A percentile compares a stretch with the other conserved stretches of the same genome.
Conservation (phyloP, 2,888 invertebrate species). For the Leptarthrus brevirostris region DNA sequence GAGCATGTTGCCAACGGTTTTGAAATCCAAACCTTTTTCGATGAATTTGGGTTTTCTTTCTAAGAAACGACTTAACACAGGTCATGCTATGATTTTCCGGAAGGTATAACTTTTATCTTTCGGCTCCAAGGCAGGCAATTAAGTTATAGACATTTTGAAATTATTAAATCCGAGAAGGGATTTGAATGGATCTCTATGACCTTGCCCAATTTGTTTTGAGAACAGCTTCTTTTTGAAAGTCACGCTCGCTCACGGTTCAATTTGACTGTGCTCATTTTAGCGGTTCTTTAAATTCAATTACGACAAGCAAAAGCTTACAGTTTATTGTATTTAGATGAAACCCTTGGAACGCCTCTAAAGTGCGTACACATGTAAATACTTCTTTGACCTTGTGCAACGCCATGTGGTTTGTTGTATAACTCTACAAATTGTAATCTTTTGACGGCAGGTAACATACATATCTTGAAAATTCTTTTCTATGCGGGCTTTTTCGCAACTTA, state of each 20-base stretch:
- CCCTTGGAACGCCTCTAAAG: conserved; percentile 24
- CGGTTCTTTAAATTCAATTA: conserved; percentile 27
- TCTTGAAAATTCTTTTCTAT: neutral
- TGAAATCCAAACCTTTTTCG: no score
- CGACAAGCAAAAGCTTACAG: conserved; percentile 6
- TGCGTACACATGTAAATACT: conserved; percentile 26
- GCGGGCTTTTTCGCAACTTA: neutral
- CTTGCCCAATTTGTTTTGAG: neutral
- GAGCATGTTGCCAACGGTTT: no score
- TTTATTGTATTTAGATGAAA: conserved; percentile 37
- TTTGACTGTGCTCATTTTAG: neutral
- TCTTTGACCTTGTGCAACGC: neutral
- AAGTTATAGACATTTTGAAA: no score
- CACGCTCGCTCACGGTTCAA: neutral
- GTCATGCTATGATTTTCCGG: no score
- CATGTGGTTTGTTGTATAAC: conserved; percentile 8
- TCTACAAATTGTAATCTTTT: neutral
- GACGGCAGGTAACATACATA: no score
- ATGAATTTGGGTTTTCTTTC: no score
- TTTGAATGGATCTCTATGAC: no score
- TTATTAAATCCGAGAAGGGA: no score
- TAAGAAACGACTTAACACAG: no score
- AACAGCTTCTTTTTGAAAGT: neutral
- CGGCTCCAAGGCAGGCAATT: no score
- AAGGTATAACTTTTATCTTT: no score